A percentile compares a stretch with the other conserved stretches of the same genome.
These are phyloP conservation scores for Prinia subflava DNA, from an alignment of 2,113 vertebrate species.

Conservation along the genomic window DNA sequence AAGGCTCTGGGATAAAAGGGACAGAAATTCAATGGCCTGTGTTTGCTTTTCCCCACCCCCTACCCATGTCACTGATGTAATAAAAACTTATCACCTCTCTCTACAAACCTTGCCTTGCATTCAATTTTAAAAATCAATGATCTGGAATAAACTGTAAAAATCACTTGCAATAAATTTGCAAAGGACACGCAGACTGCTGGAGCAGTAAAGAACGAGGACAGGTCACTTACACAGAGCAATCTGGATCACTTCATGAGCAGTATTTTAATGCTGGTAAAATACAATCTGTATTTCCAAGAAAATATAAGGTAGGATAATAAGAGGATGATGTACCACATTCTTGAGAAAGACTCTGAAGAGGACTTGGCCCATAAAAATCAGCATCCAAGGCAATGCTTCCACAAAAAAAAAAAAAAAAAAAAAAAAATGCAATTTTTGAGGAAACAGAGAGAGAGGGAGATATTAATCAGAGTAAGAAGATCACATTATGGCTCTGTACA, in stretches of 20 bases:
- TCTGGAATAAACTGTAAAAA: slow-evolving; percentile 54
- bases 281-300: not conserved
- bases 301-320: not conserved
- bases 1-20: not conserved
- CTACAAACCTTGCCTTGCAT: slow-evolving; percentile 36
- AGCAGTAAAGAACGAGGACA: slow-evolving; percentile 35
- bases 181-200: not conserved
- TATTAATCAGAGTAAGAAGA: not conserved
- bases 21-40: not conserved
- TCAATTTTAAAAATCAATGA: slow-evolving; percentile 63
- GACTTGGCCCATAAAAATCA: not conserved
- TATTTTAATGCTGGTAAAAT: slow-evolving; percentile 20
- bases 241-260: slow-evolving; percentile 19
- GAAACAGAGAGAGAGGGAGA: not conserved
- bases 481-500: not conserved
- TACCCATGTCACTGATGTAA: not conserved
- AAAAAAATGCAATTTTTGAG: not conserved
- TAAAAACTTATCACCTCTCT: slow-evolving; percentile 33
- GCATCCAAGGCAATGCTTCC: not conserved
- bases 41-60: not conserved
- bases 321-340: not conserved
- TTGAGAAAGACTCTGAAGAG: not conserved
- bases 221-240: slow-evolving; percentile 26
- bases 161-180: slow-evolving; percentile 43
- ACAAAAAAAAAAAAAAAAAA: not conserved